Evolutionary conservation across 2,113 vertebrate species (phyloP), one percentile per base, ranked within the genome.

Genomic region (Gasterosteus aculeatus): DNA sequence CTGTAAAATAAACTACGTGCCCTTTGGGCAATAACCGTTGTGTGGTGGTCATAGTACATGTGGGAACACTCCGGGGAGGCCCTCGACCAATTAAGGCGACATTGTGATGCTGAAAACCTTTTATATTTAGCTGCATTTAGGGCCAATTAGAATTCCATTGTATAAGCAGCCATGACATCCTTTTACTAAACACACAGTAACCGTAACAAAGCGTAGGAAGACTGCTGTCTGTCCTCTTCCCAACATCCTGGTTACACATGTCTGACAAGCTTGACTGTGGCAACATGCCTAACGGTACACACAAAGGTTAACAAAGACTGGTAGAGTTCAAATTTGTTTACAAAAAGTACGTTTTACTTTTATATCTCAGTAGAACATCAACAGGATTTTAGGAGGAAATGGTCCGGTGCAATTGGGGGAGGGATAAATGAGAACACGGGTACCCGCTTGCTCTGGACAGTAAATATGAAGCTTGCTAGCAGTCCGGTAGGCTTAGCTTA

Each of bases 151-250:
- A 46, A 10, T 29, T 15, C 1, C 14, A 35, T 7, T 63, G 51
- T 0, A 3, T 16, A 33, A 42, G 35, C n/a, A 64, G 57, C 5
- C 2, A 7, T 62, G 53, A 51, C 41, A 64, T 16, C 19, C 15
- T 61, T 60, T 38, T 14, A 11, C 46, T 26, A 14, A 42, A 54
- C 26, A 42, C 10, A 56, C 5, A 35, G 8, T 9, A 39, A 38
- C 14, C 29, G 11, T 26, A 29, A 39, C 11, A 41, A 33, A 41
- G 8, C 11, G 53, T 1, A 67, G 4, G 29, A 8, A 15, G 67
- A 38, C 66, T 53, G 18, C 18, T 59, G 33, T 67, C 26, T 54
- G 70, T 79, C n/a, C 29, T 56, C 16, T 46, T 54, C 8, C 14
- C 41, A 3, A 19, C 0, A 51, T 65, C 18, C 3, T 29, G 10